These are phyloP conservation scores for Orthonyx spaldingii DNA, from an alignment of 2,113 vertebrate genomes.

Conservation along the genomic window DNA sequence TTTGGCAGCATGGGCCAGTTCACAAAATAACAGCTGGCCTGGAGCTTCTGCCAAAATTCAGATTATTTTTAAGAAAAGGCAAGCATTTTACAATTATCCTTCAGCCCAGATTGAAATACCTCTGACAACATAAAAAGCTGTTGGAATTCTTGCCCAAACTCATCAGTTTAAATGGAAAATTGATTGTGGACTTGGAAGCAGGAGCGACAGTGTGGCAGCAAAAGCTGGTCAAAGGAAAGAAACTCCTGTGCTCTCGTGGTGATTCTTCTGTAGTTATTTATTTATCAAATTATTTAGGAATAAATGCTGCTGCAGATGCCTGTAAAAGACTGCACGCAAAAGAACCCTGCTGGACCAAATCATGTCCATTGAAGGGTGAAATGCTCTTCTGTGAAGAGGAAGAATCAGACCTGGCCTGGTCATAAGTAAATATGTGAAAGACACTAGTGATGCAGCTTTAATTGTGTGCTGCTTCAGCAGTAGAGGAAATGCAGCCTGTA, in stretches of 20 bases:
- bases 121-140: background rate
- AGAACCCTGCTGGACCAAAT: background rate
- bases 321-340: background rate
- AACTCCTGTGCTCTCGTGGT: no score
- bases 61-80: background rate
- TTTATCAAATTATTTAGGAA: background rate
- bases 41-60: background rate
- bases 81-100: background rate
- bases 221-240: no score
- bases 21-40: background rate
- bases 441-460: background rate
- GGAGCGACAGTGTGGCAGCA: background rate
- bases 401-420: background rate
- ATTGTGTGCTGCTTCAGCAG: background rate
- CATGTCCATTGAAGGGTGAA: background rate
- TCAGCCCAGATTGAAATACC: background rate
- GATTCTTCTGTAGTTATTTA: no score
- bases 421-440: background rate
- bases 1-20: background rate
- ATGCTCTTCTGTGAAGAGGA: background rate
- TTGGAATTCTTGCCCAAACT: background rate
- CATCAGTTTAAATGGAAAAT: background rate
- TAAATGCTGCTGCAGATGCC: background rate
- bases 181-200: background rate
- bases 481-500: background rate